These are phyloP conservation scores for Notothenia coriiceps DNA, from an alignment of 2,113 vertebrate species.

Conservation along the genomic window DNA sequence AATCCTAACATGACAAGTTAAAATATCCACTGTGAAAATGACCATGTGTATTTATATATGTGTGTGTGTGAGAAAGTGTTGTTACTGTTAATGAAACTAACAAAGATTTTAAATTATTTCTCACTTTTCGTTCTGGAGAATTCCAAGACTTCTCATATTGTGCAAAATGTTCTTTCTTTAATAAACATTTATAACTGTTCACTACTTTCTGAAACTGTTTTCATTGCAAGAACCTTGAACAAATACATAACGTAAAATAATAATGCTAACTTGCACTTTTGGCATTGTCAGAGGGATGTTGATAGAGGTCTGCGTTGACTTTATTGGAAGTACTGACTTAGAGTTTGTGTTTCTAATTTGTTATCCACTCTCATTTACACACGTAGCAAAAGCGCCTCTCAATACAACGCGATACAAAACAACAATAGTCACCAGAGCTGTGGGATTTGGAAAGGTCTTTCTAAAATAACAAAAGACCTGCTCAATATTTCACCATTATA, in stretches of 20 bases:
- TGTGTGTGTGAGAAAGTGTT: background rate
- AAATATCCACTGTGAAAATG: background rate
- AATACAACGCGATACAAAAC: background rate
- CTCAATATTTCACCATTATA: background rate
- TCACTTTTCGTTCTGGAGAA: background rate
- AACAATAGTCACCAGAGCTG: background rate
- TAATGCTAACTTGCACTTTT: background rate
- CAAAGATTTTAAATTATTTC: background rate
- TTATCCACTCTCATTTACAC: background rate
- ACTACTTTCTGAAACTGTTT: background rate
- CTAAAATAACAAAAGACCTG: background rate
- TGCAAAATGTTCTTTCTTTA: slow-evolving; percentile 21
- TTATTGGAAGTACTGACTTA: background rate
- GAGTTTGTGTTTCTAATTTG: background rate
- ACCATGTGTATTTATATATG: background rate
- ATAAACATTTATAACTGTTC: slow-evolving; percentile 46
- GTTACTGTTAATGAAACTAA: slow-evolving; percentile 5
- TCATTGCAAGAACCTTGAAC: background rate
- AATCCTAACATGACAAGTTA: background rate
- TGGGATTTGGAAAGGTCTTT: background rate
- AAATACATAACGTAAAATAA: background rate
- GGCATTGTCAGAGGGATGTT: background rate
- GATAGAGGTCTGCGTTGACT: background rate
- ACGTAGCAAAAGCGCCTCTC: background rate
- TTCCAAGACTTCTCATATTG: background rate